Evolutionary conservation across 2,888 invertebrate species (phyloP).

Genomic region (Latheticus oryzae): DNA sequence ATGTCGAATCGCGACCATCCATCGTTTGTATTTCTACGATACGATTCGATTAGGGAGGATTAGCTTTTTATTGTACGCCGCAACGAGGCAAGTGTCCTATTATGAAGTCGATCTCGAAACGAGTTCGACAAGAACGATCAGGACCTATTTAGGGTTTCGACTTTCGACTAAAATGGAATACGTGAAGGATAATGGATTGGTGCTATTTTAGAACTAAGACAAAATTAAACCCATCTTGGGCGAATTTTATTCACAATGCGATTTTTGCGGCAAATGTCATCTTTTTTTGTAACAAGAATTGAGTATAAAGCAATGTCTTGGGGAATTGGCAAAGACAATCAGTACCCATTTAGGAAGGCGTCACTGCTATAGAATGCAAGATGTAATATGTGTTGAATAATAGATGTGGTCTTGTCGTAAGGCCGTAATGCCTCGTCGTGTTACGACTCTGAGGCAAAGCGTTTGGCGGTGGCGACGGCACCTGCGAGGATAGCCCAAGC

Average conservation of each 20-base stretch:
- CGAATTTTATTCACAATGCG: too few species aligned
- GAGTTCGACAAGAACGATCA: conserved; percentile 18
- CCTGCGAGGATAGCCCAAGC: conserved; percentile 62
- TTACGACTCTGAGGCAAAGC: conserved; percentile 39
- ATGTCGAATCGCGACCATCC: conserved; percentile 54
- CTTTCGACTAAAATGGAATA: conserved; percentile 9
- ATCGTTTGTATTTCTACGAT: conserved; percentile 42
- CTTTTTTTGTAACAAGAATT: too few species aligned
- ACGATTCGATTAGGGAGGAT: conserved; percentile 48
- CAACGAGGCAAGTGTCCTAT: conserved; percentile 40
- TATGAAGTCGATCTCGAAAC: conserved; percentile 32
- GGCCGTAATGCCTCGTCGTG: conserved; percentile 41
- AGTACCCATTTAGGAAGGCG: conserved; percentile 38
- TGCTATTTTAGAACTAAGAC: too few species aligned
- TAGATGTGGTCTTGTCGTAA: conserved; percentile 47
- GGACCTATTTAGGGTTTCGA: conserved; percentile 23
- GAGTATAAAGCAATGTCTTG: too few species aligned
- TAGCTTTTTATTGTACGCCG: conserved; percentile 46
- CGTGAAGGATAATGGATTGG: not conserved
- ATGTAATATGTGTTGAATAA: conserved; percentile 59
- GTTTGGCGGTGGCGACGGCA: conserved; percentile 55
- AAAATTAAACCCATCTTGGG: too few species aligned
- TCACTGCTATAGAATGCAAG: conserved; percentile 49
- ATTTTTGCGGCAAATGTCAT: too few species aligned
- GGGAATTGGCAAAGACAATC: conserved; percentile 25